These are phyloP conservation scores for Venustaconcha ellipsiformis DNA, from an alignment of 1,140 invertebrate species.

Conservation along the genomic window DNA sequence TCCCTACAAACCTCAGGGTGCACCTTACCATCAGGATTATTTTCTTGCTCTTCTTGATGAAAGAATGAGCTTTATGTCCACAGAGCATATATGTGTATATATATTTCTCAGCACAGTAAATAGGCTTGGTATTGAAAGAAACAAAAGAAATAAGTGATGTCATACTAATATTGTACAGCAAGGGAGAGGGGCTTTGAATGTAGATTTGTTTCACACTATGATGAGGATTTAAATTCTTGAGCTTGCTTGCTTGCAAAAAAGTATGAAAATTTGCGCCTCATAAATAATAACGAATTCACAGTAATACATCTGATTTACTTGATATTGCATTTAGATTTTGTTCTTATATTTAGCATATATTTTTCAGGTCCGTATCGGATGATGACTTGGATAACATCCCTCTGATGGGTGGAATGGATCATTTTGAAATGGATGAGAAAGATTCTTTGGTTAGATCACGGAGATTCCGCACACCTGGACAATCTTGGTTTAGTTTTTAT, in stretches of 20 bases:
- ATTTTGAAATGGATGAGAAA: slow-evolving; percentile 78
- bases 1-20: too few relatives aligned
- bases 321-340: neutral
- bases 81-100: too few relatives aligned
- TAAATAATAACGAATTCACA: neutral
- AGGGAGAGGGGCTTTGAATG: too few relatives aligned
- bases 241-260: neutral
- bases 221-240: neutral
- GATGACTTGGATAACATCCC: slow-evolving; percentile 73
- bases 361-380: slow-evolving; percentile 33
- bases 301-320: neutral
- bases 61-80: too few relatives aligned
- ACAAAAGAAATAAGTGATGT: too few relatives aligned
- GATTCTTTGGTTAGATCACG: slow-evolving; percentile 75
- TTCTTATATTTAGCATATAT: slow-evolving; percentile 1
- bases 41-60: too few relatives aligned
- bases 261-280: neutral
- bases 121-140: too few relatives aligned
- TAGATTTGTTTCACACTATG: neutral
- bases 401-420: slow-evolving; percentile 70
- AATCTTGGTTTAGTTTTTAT: slow-evolving; percentile 14
- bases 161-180: too few relatives aligned
- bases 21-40: too few relatives aligned
- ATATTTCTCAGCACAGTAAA: too few relatives aligned
- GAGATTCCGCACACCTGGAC: slow-evolving; percentile 32